phyloP scores from a whole-genome alignment of 1,140 invertebrate genomes.

The Drosophila repletoides region DNA sequence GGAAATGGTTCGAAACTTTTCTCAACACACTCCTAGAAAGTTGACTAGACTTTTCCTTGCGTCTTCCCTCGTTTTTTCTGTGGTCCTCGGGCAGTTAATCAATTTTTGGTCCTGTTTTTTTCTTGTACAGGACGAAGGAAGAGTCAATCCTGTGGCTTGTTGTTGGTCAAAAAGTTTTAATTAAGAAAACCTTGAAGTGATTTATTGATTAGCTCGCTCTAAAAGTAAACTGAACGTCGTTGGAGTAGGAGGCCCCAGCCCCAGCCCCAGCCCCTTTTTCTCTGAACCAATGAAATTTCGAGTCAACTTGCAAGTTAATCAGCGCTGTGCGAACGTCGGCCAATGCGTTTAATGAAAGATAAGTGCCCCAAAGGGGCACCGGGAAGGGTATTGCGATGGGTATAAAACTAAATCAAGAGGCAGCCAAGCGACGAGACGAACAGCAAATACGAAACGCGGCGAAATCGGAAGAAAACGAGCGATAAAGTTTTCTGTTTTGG shows the following conservation, averaged over 20 bases:
- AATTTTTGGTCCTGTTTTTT: constrained; percentile 61
- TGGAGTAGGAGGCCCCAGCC: too few relatives aligned
- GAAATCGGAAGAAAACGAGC: constrained; percentile 53
- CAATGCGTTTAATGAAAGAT: constrained; percentile 55
- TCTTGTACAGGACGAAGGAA: not conserved
- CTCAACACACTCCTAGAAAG: constrained; percentile 21
- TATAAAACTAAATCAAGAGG: constrained; percentile 38
- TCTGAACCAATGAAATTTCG: constrained; percentile 44
- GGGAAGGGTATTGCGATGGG: not conserved
- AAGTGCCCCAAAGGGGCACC: constrained; percentile 27
- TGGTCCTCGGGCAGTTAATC: constrained; percentile 73
- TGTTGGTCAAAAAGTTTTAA: constrained; percentile 74
- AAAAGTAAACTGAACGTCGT: not conserved
- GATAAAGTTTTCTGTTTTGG: too few relatives aligned
- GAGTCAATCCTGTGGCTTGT: constrained; percentile 57
- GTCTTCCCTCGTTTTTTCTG: constrained; percentile 50
- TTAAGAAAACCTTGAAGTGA: constrained; percentile 82
- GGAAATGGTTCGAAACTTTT: constrained; percentile 54
- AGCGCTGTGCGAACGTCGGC: constrained; percentile 30
- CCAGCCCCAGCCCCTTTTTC: not conserved
- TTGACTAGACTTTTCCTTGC: constrained; percentile 15
- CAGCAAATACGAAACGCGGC: constrained; percentile 72
- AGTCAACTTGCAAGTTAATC: constrained; percentile 52
- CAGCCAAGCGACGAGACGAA: constrained; percentile 42
- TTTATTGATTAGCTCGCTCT: constrained; percentile 75